Conservation (phyloP, 1,140 invertebrate genomes). For the Saxidomus purpurata region DNA sequence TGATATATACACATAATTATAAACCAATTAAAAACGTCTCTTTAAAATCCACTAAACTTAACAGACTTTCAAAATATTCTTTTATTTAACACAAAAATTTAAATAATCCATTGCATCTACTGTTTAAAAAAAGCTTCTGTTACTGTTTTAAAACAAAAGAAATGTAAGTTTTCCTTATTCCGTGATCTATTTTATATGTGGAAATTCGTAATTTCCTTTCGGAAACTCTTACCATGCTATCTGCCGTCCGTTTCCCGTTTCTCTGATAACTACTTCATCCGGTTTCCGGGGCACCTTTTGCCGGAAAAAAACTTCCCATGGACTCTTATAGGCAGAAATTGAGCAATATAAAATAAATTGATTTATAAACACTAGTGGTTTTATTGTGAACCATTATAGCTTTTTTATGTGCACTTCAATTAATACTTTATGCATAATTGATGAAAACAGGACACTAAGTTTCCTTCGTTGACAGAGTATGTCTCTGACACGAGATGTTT, state of each 20-base stretch:
- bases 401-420: conserved; percentile 37
- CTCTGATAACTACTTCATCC: conserved; percentile 1
- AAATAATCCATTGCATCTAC: too few relatives aligned
- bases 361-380: background rate
- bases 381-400: conserved; percentile 19
- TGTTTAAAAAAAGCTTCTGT: background rate
- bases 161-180: background rate
- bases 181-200: conserved; percentile 16
- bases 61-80: too few relatives aligned
- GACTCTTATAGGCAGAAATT: conserved; percentile 25
- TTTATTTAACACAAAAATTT: too few relatives aligned
- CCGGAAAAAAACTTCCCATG: background rate
- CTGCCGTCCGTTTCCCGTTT: background rate
- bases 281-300: conserved; percentile 21
- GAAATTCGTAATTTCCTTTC: conserved; percentile 34
- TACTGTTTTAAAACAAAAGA: background rate
- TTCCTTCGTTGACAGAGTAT: conserved; percentile 1
- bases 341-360: conserved; percentile 39
- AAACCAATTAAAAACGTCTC: too few relatives aligned
- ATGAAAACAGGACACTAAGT: conserved; percentile 27
- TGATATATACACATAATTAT: too few relatives aligned
- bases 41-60: too few relatives aligned
- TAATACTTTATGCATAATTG: conserved; percentile 51
- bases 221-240: conserved; percentile 37
- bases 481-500: background rate